A percentile compares a stretch with the other conserved stretches of the same genome.
Evolutionary conservation across 2,888 invertebrate genomes (phyloP).

Genomic region (Strigamia maritima): DNA sequence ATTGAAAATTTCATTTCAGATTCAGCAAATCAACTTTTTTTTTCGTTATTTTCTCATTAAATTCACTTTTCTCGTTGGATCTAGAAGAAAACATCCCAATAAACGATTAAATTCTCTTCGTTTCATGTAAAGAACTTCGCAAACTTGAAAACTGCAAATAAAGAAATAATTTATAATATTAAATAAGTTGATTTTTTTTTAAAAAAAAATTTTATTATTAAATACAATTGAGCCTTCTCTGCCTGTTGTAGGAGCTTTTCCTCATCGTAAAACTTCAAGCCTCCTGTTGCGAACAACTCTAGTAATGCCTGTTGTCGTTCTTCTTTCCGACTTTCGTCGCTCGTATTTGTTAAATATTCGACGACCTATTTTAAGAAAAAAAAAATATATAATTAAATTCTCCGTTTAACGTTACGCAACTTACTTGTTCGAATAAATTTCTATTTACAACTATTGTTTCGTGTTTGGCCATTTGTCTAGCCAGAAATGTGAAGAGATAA

Average conservation of each 20-base stretch:
- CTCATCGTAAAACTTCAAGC: slow-evolving; percentile 60
- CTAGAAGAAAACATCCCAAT: slow-evolving; percentile 62
- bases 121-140: slow-evolving; percentile 66
- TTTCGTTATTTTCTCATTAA: no score
- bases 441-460: slow-evolving; percentile 55
- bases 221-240: slow-evolving; percentile 61
- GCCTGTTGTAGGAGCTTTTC: slow-evolving; percentile 63
- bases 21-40: no score
- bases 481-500: slow-evolving; percentile 64
- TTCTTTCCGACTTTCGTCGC: slow-evolving; percentile 54
- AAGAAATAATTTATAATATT: slow-evolving; percentile 53
- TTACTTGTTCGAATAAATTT: slow-evolving; percentile 61
- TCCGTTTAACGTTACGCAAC: not conserved
- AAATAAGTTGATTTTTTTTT: no score
- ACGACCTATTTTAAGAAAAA: slow-evolving; percentile 51
- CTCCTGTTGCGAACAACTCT: slow-evolving; percentile 64
- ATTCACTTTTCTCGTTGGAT: no score
- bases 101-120: slow-evolving; percentile 63
- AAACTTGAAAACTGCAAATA: slow-evolving; percentile 63
- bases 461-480: slow-evolving; percentile 61
- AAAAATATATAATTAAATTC: not conserved
- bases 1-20: slow-evolving; percentile 44
- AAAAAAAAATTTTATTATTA: no score
- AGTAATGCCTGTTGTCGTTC: slow-evolving; percentile 72
- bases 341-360: slow-evolving; percentile 55